A percentile compares a stretch with the other conserved stretches of the same genome.
Evolutionary conservation across 2,888 invertebrate species (phyloP).

Genomic region (Pollenia angustigena): DNA sequence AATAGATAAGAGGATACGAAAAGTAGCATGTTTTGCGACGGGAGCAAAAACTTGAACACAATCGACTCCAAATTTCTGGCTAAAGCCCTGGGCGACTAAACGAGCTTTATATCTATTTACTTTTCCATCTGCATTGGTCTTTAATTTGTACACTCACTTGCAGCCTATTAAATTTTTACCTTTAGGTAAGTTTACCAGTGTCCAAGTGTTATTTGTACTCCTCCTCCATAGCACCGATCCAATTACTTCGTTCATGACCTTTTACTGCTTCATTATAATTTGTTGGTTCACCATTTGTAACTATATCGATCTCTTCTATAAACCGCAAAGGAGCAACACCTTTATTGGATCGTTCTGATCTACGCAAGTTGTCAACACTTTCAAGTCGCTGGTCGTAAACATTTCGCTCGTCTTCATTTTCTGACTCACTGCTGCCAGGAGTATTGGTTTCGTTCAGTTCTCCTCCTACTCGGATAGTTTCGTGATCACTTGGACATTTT

Average conservation of each 20-base stretch:
- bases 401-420: not conserved
- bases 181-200: too few species aligned
- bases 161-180: conserved; percentile 13
- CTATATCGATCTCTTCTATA: conserved; percentile 28
- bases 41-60: not conserved
- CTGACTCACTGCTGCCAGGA: not conserved
- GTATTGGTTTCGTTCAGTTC: not conserved
- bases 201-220: conserved; percentile 4
- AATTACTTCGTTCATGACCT: not conserved
- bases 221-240: not conserved
- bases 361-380: not conserved
- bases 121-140: conserved; percentile 4
- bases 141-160: conserved; percentile 22
- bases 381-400: not conserved
- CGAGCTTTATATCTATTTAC: conserved; percentile 11
- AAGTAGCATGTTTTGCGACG: conserved; percentile 8
- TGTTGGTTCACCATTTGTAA: not conserved
- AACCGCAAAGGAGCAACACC: conserved; percentile 31
- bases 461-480: too few species aligned
- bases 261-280: not conserved
- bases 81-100: conserved; percentile 19
- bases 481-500: not conserved
- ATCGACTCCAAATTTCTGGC: not conserved
- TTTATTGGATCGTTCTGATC: conserved; percentile 19
- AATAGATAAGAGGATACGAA: too few species aligned